phyloP scores from a whole-genome alignment of 2,888 invertebrate genomes.

The Andrena hattorfiana region DNA sequence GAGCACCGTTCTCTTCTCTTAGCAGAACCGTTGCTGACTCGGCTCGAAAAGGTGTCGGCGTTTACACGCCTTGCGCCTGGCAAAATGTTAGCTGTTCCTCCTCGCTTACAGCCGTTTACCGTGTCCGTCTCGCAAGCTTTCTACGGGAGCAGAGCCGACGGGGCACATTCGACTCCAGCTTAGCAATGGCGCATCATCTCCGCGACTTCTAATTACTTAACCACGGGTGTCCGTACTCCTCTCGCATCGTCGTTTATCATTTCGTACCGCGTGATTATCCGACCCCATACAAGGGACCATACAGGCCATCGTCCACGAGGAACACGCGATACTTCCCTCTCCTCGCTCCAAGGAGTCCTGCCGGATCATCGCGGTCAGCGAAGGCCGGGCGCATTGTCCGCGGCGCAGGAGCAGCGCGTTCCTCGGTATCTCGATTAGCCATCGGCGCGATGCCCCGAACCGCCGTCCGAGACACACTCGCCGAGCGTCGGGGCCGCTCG shows the following conservation, averaged over 20 bases:
- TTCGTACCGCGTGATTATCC: constrained; percentile 26
- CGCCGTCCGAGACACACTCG: constrained; percentile 9
- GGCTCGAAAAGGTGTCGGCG: constrained; percentile 28
- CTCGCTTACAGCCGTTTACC: constrained; percentile 18
- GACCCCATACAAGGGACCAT: constrained; percentile 19
- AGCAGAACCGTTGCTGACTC: neutral
- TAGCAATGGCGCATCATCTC: too few species aligned
- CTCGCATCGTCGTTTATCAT: constrained; percentile 40
- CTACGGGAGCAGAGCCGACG: too few species aligned
- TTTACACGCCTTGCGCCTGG: constrained; percentile 39
- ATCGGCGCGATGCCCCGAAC: constrained; percentile 5
- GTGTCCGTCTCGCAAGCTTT: too few species aligned
- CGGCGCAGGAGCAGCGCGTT: constrained; percentile 8
- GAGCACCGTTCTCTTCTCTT: constrained; percentile 27
- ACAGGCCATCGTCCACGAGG: constrained; percentile 39
- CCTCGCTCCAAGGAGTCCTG: neutral
- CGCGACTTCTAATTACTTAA: too few species aligned
- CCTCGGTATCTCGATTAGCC: constrained; percentile 23
- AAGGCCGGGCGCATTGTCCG: constrained; percentile 21
- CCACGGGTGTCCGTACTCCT: too few species aligned
- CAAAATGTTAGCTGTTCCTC: constrained; percentile 18
- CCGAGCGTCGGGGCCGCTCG: constrained; percentile 23
- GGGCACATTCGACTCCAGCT: too few species aligned
- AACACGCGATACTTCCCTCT: constrained; percentile 43
- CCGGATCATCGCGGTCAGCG: neutral